Evolutionary conservation across 2,113 vertebrate genomes (phyloP).

Genomic region (Struthio camelus): DNA sequence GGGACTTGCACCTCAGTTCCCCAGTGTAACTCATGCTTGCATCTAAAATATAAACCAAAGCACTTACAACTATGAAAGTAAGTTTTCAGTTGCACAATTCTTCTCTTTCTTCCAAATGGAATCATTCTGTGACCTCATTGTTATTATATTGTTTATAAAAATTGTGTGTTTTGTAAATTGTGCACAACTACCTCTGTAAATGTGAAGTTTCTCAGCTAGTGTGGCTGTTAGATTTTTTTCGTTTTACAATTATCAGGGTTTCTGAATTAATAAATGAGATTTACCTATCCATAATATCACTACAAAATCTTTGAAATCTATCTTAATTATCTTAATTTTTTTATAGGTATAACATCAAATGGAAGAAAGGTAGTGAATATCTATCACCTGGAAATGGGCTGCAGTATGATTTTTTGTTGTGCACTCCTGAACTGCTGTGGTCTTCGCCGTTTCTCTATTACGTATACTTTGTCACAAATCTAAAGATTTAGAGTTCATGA

Average conservation of each 20-base stretch:
- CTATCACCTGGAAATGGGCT: not conserved
- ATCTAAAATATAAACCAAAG: not conserved
- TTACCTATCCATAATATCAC: not conserved
- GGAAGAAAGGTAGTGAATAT: not conserved
- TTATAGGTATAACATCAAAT: not conserved
- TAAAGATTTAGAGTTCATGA: not conserved
- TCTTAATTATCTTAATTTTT: not conserved
- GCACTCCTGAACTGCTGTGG: not conserved
- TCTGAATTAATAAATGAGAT: not conserved
- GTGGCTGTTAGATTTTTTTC: not conserved
- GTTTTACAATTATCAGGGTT: not conserved
- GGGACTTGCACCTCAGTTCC: not conserved
- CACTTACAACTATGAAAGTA: not conserved
- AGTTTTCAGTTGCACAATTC: not conserved
- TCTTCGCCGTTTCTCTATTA: not conserved
- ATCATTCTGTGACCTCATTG: not conserved
- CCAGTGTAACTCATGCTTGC: accelerated
- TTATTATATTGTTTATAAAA: not conserved
- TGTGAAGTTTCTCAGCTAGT: not conserved
- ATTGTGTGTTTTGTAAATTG: not conserved
- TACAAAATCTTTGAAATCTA: not conserved
- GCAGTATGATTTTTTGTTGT: not conserved
- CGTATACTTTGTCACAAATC: not conserved
- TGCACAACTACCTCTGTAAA: not conserved
- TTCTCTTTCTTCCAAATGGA: not conserved